Conservation (phyloP, 2,113 vertebrate genomes). For the Eleginops maclovinus region DNA sequence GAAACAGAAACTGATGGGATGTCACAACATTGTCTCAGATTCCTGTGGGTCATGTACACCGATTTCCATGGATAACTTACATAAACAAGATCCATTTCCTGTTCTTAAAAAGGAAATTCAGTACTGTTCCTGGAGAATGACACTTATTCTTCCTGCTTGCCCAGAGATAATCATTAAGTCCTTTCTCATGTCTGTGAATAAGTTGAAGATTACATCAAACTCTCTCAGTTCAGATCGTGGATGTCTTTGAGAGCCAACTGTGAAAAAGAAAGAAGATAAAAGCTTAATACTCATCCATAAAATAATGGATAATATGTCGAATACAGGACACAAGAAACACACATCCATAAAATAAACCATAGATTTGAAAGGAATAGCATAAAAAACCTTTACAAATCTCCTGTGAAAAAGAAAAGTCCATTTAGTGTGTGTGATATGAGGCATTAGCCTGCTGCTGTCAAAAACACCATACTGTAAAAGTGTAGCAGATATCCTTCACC, state of each 20-base stretch:
- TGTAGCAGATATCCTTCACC: not conserved
- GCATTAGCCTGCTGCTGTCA: not conserved
- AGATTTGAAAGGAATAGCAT: not conserved
- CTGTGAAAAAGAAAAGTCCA: not conserved
- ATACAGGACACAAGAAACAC: not conserved
- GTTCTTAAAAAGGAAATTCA: not conserved
- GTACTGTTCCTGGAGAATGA: not conserved
- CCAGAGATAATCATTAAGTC: not conserved
- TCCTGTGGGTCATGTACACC: not conserved
- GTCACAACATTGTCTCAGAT: constrained; percentile 21
- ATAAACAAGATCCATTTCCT: not conserved
- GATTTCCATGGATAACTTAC: not conserved
- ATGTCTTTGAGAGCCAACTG: not conserved
- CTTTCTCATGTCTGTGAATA: not conserved
- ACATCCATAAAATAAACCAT: not conserved
- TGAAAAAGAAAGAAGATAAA: not conserved
- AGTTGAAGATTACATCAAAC: constrained; percentile 4
- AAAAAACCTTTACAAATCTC: too few species aligned
- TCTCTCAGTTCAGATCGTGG: not conserved
- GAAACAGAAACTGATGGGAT: constrained; percentile 28
- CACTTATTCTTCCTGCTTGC: not conserved
- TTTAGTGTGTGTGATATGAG: not conserved
- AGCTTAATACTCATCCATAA: not conserved
- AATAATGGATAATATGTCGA: not conserved
- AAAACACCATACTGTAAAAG: not conserved